Percentiles rank a stretch among this genome's conserved stretches.
Evolutionary conservation across 2,797 vertebrate genomes (phyloP).

Genomic region (Pipistrellus kuhlii): DNA sequence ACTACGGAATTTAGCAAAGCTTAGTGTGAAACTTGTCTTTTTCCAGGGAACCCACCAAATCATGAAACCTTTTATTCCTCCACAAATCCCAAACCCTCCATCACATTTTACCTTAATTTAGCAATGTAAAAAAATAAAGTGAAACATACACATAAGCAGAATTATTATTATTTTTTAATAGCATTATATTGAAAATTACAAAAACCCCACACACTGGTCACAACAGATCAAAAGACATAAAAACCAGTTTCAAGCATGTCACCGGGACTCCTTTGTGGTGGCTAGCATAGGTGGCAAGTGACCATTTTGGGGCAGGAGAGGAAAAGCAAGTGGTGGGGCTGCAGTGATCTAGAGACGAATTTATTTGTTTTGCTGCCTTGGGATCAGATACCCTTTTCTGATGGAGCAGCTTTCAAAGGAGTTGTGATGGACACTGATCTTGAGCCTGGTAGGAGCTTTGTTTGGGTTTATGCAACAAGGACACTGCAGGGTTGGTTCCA

Average conservation of each 20-base stretch:
- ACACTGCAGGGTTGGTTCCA: conserved; percentile 63
- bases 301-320: background rate
- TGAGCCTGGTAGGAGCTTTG: conserved; percentile 61
- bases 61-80: conserved; percentile 52
- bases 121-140: background rate
- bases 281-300: conserved; percentile 8
- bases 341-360: conserved; percentile 53
- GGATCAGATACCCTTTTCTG: conserved; percentile 68
- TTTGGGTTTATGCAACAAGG: conserved; percentile 75
- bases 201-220: background rate
- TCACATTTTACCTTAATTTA: conserved; percentile 39
- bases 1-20: conserved; percentile 83
- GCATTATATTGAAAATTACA: background rate
- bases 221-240: background rate
- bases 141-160: background rate
- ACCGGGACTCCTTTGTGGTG: background rate
- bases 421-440: conserved; percentile 75
- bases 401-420: conserved; percentile 68
- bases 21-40: conserved; percentile 80
- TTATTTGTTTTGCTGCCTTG: conserved; percentile 60
- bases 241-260: background rate
- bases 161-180: background rate
- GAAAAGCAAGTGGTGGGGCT: background rate
- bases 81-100: conserved; percentile 19
- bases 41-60: conserved; percentile 80